A percentile compares a stretch with the other conserved stretches of the same genome.
phyloP scores from a whole-genome alignment of 2,113 vertebrate species.

The Corvus hawaiiensis region DNA sequence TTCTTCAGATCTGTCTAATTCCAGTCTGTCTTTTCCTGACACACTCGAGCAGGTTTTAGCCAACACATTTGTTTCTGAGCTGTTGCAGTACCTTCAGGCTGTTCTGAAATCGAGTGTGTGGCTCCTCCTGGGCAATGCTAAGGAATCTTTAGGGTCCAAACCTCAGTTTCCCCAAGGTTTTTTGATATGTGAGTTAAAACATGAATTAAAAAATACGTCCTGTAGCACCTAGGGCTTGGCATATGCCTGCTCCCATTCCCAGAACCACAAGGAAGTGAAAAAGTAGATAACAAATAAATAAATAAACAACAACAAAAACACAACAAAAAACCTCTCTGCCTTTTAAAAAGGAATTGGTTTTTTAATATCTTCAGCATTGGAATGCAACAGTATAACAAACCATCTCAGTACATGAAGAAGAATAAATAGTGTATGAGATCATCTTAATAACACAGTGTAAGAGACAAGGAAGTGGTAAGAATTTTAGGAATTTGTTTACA shows the following conservation, averaged over 20 bases:
- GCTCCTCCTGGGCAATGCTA: neutral
- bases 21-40: neutral
- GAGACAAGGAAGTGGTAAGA: neutral
- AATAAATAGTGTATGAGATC: neutral
- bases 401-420: neutral
- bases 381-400: neutral
- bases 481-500: neutral
- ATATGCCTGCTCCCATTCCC: neutral
- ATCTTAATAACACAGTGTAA: neutral
- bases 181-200: neutral
- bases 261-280: neutral
- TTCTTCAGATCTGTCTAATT: conserved; percentile 37
- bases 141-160: neutral
- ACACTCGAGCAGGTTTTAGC: neutral
- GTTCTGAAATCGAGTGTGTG: neutral
- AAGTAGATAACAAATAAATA: neutral
- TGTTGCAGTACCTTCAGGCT: neutral
- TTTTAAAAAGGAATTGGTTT: neutral
- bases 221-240: neutral
- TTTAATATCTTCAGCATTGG: neutral
- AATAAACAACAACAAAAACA: neutral
- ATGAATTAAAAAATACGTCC: neutral
- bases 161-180: neutral
- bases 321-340: fast-evolving
- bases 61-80: neutral